Evolutionary conservation across 2,888 invertebrate genomes (phyloP), one percentile per base, ranked within the genome.

Genomic region (Catocala sponsa): DNA sequence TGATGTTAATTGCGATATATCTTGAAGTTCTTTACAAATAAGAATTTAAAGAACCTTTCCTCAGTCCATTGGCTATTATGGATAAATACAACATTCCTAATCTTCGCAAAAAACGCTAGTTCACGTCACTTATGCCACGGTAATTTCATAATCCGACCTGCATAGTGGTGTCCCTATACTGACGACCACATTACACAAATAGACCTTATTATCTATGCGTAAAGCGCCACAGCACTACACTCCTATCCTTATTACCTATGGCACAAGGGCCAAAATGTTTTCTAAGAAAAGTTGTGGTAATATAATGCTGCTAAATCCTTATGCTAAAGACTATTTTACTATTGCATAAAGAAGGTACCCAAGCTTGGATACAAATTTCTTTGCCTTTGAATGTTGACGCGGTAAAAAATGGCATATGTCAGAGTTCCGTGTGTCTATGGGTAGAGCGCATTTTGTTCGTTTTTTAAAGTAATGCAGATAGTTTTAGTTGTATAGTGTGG

Each of bases 161-260:
- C 82, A 83, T 83, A 82, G 75, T 81, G 80, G 81, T 80, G 82
- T 73, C 73, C 79, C 74, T 74, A 73, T 70, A 70, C 50, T 60
- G 63, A 65, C 70, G 56, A 62, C 65, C 54, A 43, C 53, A 62
- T 72, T 66, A 58, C 72, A 59, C 47, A 77, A 51, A 68, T 55
- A 69, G 41, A 65, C 70, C 72, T 70, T 74, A 77, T 74, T 61
- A 52, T 35, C 63, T 43, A 65, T 56, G 56, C 50, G 50, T 60
- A 70, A 76, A 69, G 64, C 42, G 52, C 55, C 49, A 47, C 66
- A 61, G 68, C 62, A 65, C 66, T 58, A 68, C 65, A 65, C 62
- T 54, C 52, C 59, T 58, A 63, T 54, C 55, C 68, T 71, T 73
- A 60, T 70, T 60, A 25, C 53, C 53, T 62, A 56, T 59, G 59